Conservation (phyloP, 1,140 invertebrate genomes). For the Diuraphis noxia region DNA sequence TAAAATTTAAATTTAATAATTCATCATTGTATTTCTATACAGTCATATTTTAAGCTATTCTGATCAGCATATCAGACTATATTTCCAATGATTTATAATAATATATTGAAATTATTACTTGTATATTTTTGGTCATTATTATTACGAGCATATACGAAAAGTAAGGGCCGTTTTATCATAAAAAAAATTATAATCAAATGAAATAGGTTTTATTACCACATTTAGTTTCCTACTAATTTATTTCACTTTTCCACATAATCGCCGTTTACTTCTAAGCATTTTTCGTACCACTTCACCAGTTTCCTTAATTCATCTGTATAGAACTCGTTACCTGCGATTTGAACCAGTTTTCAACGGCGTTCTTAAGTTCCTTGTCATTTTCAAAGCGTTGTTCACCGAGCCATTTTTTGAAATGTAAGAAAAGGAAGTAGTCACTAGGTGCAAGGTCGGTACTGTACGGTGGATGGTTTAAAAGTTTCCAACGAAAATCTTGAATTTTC, state of each 20-base stretch:
- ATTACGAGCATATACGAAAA: neutral
- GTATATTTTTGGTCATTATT: no score
- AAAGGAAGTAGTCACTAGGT: neutral
- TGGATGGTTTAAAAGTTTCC: neutral
- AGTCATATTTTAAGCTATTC: no score
- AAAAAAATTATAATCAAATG: neutral
- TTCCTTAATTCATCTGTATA: neutral
- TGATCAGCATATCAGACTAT: no score
- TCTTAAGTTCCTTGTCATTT: neutral
- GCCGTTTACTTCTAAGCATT: neutral
- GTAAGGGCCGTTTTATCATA: neutral
- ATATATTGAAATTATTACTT: no score
- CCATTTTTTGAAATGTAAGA: neutral
- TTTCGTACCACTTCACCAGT: neutral
- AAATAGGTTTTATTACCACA: neutral
- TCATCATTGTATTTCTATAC: no score
- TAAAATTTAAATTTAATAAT: no score
- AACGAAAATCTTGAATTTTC: constrained; percentile 4
- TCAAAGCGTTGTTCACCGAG: neutral
- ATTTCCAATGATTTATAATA: no score
- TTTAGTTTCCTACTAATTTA: neutral
- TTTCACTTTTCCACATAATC: neutral
- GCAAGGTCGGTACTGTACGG: neutral
- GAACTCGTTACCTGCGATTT: neutral
- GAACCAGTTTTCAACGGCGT: neutral